These are phyloP conservation scores for Drosophila subobscura DNA, from an alignment of 1,140 invertebrate genomes.

Conservation along the genomic window DNA sequence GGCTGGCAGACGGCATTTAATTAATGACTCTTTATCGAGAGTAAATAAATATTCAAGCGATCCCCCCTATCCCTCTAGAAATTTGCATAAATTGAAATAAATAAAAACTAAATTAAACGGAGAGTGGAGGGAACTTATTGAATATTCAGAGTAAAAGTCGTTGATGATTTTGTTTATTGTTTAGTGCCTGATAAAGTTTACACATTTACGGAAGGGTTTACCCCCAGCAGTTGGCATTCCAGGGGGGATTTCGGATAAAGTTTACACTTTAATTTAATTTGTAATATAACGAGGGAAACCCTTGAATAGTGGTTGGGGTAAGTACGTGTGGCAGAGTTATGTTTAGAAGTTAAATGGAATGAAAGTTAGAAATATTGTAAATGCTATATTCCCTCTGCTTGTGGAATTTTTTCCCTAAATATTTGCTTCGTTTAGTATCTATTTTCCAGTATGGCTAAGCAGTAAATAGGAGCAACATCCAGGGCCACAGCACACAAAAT, in stretches of 20 bases:
- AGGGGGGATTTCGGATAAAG: background rate
- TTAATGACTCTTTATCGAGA: conserved; percentile 63
- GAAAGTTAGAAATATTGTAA: too few relatives aligned
- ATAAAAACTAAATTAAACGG: conserved; percentile 37
- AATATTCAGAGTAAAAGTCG: conserved; percentile 72
- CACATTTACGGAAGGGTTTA: conserved; percentile 43
- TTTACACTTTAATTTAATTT: background rate
- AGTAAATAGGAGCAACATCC: too few relatives aligned
- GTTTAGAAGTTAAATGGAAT: too few relatives aligned
- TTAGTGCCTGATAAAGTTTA: conserved; percentile 43
- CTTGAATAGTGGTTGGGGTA: too few relatives aligned
- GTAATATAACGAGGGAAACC: too few relatives aligned
- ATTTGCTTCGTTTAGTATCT: too few relatives aligned
- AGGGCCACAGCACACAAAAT: too few relatives aligned
- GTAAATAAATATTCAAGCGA: conserved; percentile 52
- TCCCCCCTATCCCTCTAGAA: conserved; percentile 15
- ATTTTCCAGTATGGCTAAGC: too few relatives aligned
- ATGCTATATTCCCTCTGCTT: too few relatives aligned
- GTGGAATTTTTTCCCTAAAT: too few relatives aligned
- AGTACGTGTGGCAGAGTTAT: too few relatives aligned
- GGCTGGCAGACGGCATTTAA: conserved; percentile 43
- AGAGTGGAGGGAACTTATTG: conserved; percentile 28
- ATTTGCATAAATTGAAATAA: conserved; percentile 72
- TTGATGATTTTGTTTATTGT: conserved; percentile 61
- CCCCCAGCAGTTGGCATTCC: conserved; percentile 1